Evolutionary conservation across 2,888 invertebrate genomes (phyloP).

Genomic region (Resseliella maxima): DNA sequence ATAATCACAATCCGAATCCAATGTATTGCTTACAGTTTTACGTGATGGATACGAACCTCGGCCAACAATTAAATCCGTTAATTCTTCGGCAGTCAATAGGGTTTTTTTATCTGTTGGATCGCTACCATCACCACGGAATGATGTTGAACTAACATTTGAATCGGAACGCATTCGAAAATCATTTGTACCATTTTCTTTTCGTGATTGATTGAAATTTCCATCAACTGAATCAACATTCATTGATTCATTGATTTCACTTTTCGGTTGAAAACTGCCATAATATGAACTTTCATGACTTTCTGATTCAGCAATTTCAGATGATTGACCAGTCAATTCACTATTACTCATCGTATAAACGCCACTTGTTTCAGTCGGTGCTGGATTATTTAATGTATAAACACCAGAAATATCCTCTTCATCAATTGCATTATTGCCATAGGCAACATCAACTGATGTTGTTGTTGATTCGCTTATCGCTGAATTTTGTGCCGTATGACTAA

Average conservation of each 20-base stretch:
- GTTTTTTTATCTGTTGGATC: slow-evolving; percentile 85
- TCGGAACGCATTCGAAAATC: slow-evolving; percentile 77
- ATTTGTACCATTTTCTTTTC: slow-evolving; percentile 67
- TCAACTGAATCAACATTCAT: slow-evolving; percentile 71
- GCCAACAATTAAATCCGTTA: slow-evolving; percentile 86
- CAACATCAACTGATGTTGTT: slow-evolving; percentile 76
- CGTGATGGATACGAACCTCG: slow-evolving; percentile 79
- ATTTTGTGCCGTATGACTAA: slow-evolving; percentile 88
- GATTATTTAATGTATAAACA: slow-evolving; percentile 72
- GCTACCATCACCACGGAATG: slow-evolving; percentile 89
- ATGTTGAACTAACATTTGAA: slow-evolving; percentile 81
- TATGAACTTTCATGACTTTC: slow-evolving; percentile 70
- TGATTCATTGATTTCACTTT: slow-evolving; percentile 67
- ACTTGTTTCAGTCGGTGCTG: slow-evolving; percentile 84
- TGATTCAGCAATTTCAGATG: slow-evolving; percentile 72
- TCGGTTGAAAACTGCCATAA: slow-evolving; percentile 72
- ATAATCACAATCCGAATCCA: slow-evolving; percentile 91
- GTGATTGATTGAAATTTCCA: slow-evolving; percentile 68
- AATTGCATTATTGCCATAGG: slow-evolving; percentile 64
- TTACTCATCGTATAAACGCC: slow-evolving; percentile 86
- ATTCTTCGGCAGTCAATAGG: slow-evolving; percentile 82
- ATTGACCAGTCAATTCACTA: slow-evolving; percentile 71
- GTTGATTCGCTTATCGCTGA: slow-evolving; percentile 78
- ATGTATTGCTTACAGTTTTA: slow-evolving; percentile 84
- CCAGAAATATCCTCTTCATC: slow-evolving; percentile 70